These are phyloP conservation scores for Phasia obesa DNA, from an alignment of 2,888 invertebrate species.

Conservation along the genomic window DNA sequence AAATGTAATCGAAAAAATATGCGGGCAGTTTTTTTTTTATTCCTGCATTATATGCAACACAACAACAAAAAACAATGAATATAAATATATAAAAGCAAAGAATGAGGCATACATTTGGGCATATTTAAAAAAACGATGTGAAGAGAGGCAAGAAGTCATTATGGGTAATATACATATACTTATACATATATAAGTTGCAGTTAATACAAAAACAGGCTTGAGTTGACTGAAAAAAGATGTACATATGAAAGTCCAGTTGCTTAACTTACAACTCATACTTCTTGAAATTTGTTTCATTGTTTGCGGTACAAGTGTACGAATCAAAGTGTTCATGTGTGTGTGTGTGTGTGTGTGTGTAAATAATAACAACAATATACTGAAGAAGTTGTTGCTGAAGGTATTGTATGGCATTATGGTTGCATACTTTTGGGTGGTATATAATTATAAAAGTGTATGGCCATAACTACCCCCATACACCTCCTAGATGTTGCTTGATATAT, in stretches of 20 bases:
- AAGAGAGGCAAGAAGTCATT: background rate
- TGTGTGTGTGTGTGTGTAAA: constrained; percentile 18
- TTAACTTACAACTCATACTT: constrained; percentile 61
- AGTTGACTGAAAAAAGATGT: constrained; percentile 14
- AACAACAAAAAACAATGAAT: constrained; percentile 21
- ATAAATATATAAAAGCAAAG: constrained; percentile 10
- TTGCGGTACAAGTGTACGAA: constrained; percentile 16
- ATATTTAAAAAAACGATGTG: background rate
- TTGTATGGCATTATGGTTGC: constrained; percentile 53
- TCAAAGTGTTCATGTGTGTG: background rate
- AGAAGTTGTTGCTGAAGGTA: constrained; percentile 33
- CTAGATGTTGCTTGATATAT: constrained; percentile 35
- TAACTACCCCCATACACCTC: background rate
- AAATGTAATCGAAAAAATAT: constrained; percentile 34
- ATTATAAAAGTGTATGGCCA: constrained; percentile 59
- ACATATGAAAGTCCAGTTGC: constrained; percentile 35
- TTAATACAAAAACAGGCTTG: constrained; percentile 26
- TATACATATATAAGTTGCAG: constrained; percentile 8
- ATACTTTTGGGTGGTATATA: constrained; percentile 70
- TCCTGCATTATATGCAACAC: constrained; percentile 19
- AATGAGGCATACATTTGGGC: constrained; percentile 39
- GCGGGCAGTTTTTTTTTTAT: constrained; percentile 48
- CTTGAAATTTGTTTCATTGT: constrained; percentile 43
- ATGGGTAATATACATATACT: no score
- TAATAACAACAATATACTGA: constrained; percentile 49